Conservation (phyloP, 2,113 vertebrate species). For the Paradoxurus hermaphroditus region DNA sequence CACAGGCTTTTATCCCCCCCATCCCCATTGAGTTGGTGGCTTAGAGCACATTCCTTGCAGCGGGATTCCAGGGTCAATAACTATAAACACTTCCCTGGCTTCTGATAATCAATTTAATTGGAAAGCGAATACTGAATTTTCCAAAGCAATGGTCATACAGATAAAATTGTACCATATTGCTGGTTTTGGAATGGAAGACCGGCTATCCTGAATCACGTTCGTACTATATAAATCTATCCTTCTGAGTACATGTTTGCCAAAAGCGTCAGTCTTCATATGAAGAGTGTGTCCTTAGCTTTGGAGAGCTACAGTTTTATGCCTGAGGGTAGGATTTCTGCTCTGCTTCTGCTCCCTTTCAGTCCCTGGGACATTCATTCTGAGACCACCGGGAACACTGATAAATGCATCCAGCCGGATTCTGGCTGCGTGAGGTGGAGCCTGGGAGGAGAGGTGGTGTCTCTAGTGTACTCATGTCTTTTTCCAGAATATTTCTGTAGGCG, state of each 20-base stretch:
- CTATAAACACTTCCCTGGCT: neutral
- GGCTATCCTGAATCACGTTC: neutral
- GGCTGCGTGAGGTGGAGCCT: neutral
- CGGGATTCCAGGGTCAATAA: neutral
- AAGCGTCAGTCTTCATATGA: neutral
- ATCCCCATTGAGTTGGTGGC: neutral
- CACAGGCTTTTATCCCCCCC: neutral
- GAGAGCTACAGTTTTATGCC: neutral
- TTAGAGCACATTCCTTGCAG: neutral
- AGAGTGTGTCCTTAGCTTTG: neutral
- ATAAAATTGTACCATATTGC: neutral
- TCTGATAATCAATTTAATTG: conserved; percentile 14
- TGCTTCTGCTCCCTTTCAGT: neutral
- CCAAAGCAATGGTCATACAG: neutral
- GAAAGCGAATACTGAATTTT: conserved; percentile 38
- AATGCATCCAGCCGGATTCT: neutral
- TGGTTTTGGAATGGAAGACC: neutral
- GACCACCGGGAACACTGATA: neutral
- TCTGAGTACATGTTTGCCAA: neutral
- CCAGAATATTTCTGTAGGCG: conserved; percentile 49
- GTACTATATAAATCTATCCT: neutral
- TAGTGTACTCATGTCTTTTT: conserved; percentile 37
- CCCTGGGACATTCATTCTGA: neutral
- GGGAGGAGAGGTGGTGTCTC: neutral
- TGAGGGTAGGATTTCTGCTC: neutral